phyloP scores from a whole-genome alignment of 2,888 invertebrate genomes.

The Hypomecis atomaria region DNA sequence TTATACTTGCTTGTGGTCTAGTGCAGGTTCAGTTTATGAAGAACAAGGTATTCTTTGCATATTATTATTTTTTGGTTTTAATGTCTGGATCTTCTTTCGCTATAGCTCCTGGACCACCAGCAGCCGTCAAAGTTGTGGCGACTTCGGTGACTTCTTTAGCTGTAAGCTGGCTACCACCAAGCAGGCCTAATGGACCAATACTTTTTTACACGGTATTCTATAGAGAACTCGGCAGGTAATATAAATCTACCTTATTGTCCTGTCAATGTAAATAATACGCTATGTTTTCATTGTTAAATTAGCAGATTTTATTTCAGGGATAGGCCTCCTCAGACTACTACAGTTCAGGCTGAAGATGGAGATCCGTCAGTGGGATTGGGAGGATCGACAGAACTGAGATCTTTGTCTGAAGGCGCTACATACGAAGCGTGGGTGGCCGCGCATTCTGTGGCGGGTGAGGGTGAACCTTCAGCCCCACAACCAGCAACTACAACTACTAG shows the following conservation, averaged over 20 bases:
- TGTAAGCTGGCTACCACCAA: conserved; percentile 93
- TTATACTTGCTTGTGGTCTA: no score
- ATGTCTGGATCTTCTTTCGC: neutral
- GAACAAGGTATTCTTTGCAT: no score
- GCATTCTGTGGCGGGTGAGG: conserved; percentile 92
- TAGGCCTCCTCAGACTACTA: conserved; percentile 76
- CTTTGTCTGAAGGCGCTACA: conserved; percentile 89
- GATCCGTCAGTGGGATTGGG: conserved; percentile 74
- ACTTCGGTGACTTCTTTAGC: conserved; percentile 92
- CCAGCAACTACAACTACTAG: conserved; percentile 90
- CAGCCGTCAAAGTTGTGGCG: conserved; percentile 92
- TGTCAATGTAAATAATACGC: neutral
- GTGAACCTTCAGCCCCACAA: conserved; percentile 90
- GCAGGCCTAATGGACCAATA: conserved; percentile 91
- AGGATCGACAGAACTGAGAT: conserved; percentile 86
- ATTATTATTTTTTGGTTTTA: no score
- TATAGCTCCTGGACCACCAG: conserved; percentile 92
- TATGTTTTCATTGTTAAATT: conserved; percentile 7
- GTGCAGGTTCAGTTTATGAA: no score
- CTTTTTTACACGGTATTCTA: conserved; percentile 92
- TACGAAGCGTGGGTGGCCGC: conserved; percentile 96
- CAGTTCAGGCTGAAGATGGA: conserved; percentile 72
- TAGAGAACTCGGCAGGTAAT: conserved; percentile 87
- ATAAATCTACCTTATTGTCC: neutral
- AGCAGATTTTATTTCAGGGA: conserved; percentile 57